Conservation (phyloP, 2,113 vertebrate genomes). For the Pygoscelis antarcticus region DNA sequence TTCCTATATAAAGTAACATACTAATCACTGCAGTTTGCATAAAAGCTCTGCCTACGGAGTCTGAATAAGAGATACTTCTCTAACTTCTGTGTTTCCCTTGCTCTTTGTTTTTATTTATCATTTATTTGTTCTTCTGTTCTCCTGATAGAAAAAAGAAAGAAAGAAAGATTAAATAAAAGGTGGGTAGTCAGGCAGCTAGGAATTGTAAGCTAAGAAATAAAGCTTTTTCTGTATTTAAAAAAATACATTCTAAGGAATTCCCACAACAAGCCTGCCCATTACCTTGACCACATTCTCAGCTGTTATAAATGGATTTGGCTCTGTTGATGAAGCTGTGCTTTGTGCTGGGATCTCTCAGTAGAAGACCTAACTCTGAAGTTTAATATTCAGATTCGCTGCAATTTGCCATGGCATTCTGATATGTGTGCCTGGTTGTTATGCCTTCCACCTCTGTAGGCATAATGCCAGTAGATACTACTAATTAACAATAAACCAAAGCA, state of each 20-base stretch:
- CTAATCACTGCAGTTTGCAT: background rate
- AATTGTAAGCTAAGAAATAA: background rate
- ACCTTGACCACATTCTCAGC: background rate
- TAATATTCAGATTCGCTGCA: background rate
- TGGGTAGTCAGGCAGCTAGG: background rate
- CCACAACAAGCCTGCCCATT: background rate
- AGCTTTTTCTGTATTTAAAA: background rate
- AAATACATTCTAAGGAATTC: background rate
- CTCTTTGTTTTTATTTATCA: background rate
- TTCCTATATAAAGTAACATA: slow-evolving; percentile 19
- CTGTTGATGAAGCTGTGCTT: background rate
- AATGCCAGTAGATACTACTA: background rate
- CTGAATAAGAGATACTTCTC: background rate
- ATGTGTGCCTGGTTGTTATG: background rate
- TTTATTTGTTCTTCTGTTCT: background rate
- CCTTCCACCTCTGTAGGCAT: background rate
- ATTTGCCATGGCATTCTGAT: background rate
- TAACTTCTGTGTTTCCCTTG: background rate
- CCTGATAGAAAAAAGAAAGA: background rate
- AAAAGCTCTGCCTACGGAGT: background rate
- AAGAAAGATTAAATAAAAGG: background rate
- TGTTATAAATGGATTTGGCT: background rate
- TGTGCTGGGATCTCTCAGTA: background rate
- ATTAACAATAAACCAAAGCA: background rate
- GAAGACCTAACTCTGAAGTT: background rate